Evolutionary conservation across 2,888 invertebrate species (phyloP).

Genomic region (Cylindroiulus punctatus): DNA sequence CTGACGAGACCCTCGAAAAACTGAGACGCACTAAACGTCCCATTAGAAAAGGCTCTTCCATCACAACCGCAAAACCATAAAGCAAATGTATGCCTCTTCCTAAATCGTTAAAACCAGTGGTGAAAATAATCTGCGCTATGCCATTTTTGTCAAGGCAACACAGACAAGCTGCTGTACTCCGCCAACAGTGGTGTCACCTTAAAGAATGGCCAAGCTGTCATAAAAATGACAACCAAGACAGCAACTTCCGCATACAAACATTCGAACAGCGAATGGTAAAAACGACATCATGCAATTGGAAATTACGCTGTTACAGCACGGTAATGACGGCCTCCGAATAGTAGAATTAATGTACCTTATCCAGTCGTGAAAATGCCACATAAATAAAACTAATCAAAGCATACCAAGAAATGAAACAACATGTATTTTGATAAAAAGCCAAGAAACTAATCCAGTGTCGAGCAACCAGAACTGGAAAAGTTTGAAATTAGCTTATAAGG

Average conservation of each 20-base stretch:
- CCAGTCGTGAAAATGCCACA: not conserved
- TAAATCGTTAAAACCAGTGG: not conserved
- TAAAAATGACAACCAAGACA: constrained; percentile 11
- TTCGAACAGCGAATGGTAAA: not conserved
- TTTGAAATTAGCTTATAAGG: no score
- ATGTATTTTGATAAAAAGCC: no score
- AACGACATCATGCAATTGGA: not conserved
- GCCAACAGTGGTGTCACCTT: constrained; percentile 10
- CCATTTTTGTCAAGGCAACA: not conserved
- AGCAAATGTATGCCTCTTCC: not conserved
- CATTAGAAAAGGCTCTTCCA: not conserved
- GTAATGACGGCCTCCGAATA: not conserved
- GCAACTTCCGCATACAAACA: not conserved
- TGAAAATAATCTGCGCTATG: not conserved
- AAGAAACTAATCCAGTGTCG: no score
- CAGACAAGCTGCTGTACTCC: not conserved
- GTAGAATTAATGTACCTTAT: not conserved
- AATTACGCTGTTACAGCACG: not conserved
- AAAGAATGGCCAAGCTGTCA: not conserved
- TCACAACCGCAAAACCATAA: not conserved
- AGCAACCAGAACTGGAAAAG: no score
- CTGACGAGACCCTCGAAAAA: not conserved
- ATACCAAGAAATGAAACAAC: no score
- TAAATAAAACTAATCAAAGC: no score
- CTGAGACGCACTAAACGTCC: not conserved